Conservation (phyloP, 2,797 vertebrate species). For the Clarias laeviceps region DNA sequence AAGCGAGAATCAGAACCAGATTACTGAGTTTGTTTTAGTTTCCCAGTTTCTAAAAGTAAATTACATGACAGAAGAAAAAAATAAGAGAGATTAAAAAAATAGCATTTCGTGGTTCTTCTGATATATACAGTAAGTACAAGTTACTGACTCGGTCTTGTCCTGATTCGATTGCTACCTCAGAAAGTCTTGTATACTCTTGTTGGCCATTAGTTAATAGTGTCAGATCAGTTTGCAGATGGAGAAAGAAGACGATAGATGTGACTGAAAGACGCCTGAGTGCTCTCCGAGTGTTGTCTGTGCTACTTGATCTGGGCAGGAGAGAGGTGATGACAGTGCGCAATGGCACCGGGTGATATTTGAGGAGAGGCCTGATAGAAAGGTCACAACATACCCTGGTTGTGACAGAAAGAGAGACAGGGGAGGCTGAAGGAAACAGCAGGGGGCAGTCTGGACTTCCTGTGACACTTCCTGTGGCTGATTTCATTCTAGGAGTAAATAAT, state of each 20-base stretch:
- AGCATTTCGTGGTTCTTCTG: not conserved
- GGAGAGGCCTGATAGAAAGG: constrained; percentile 68
- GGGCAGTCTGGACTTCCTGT: constrained; percentile 20
- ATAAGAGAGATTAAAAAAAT: not conserved
- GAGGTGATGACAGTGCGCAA: constrained; percentile 68
- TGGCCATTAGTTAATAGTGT: constrained; percentile 42
- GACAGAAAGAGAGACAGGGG: constrained; percentile 18
- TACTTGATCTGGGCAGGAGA: constrained; percentile 65
- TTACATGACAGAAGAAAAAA: not conserved
- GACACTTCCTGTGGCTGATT: not conserved
- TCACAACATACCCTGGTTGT: constrained; percentile 40
- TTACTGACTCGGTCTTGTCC: constrained; percentile 24
- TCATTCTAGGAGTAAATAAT: not conserved
- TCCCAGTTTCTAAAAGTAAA: constrained; percentile 9
- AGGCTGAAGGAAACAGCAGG: constrained; percentile 41
- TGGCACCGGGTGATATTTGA: constrained; percentile 72
- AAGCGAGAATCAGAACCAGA: constrained; percentile 49
- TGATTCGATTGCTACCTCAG: constrained; percentile 29
- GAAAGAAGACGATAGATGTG: constrained; percentile 65
- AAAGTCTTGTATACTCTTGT: constrained; percentile 29
- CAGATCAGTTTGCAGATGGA: constrained; percentile 58
- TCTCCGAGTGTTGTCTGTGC: constrained; percentile 39
- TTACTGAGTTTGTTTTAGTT: constrained; percentile 12
- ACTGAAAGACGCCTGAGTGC: constrained; percentile 61
- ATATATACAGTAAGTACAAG: constrained; percentile 11